Base-by-base conservation (phyloP, 2,888 invertebrate genomes). In the Disparrhopalites patrizii region DNA sequence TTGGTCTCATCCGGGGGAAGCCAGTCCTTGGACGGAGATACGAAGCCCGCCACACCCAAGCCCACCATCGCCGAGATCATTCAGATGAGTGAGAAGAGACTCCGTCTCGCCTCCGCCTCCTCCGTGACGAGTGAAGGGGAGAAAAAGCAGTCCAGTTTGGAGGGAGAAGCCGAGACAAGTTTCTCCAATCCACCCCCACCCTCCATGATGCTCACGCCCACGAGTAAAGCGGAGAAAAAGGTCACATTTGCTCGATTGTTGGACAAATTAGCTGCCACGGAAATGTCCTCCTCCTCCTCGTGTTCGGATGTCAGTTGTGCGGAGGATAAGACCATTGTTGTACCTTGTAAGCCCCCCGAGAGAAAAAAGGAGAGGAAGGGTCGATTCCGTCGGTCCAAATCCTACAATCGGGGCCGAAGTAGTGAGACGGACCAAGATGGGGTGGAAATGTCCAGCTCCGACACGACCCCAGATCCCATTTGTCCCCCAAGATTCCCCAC, bases 371-470 rank as follows among this genome's bases (percentile, higher is more conserved):
- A 73, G 25, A 31, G 73, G 40, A 75, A 75, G 43, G 73, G 75
- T 40, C 50, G 73, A 20, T 73, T 75, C 47, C 55, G 73, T 40
- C 30, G 75, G 27, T 73, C 73, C 76, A 87, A 87, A 77, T 86
- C 87, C 3, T 87, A 87, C 43, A 87, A 87, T 77, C 88, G 88
- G 81, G 88, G 87, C 73, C 87, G 88, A 76, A 89, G 88, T 77
- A 76, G 76, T 63, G 77, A 77, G 52, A 74, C 75, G 20, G 76
- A 76, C 62, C 88, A 71, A 28, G 77, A 77, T 20, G 76, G 74
- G 3, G 73, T 75, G 23, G 76, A 89, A 47, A 83, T 88, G 81
- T 88, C 88, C 23, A 87, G 87, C 78, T 84, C 87, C 38, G 88
- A 77, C 57, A 77, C 76, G 40, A 75, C 76, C 27, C 71, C 74